phyloP scores from a whole-genome alignment of 2,888 invertebrate species.

The Calameuta idolon region DNA sequence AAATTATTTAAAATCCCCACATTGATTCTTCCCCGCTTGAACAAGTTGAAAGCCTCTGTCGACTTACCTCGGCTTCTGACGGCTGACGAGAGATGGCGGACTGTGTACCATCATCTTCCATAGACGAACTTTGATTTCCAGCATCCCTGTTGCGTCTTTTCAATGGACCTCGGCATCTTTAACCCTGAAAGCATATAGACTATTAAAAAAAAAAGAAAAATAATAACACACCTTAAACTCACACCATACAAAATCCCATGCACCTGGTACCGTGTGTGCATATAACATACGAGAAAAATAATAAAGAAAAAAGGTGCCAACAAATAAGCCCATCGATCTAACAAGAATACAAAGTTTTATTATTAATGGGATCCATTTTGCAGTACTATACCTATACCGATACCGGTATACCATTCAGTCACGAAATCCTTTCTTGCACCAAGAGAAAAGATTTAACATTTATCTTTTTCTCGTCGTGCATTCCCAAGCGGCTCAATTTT shows the following conservation, averaged over 20 bases:
- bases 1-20: neutral
- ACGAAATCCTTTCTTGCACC: neutral
- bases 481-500: neutral
- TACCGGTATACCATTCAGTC: neutral
- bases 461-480: neutral
- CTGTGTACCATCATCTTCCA: constrained; percentile 31
- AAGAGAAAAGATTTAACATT: neutral
- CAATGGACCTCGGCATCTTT: neutral
- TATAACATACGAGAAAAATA: neutral
- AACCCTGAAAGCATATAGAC: neutral
- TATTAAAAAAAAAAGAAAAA: neutral
- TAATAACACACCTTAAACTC: neutral
- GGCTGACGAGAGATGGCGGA: constrained; percentile 46
- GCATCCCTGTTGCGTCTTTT: neutral
- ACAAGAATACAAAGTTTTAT: constrained; percentile 7
- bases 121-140: constrained; percentile 11
- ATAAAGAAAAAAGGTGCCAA: constrained; percentile 10
- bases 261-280: neutral
- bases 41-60: constrained; percentile 37
- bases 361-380: constrained; percentile 15
- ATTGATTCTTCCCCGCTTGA: neutral
- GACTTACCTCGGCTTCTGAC: constrained; percentile 32
- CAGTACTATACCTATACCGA: neutral
- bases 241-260: neutral
- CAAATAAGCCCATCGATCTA: constrained; percentile 14